Percentiles rank a stretch among this genome's conserved stretches.
Evolutionary conservation across 2,113 vertebrate species (phyloP).

Genomic region (Suncus etruscus): DNA sequence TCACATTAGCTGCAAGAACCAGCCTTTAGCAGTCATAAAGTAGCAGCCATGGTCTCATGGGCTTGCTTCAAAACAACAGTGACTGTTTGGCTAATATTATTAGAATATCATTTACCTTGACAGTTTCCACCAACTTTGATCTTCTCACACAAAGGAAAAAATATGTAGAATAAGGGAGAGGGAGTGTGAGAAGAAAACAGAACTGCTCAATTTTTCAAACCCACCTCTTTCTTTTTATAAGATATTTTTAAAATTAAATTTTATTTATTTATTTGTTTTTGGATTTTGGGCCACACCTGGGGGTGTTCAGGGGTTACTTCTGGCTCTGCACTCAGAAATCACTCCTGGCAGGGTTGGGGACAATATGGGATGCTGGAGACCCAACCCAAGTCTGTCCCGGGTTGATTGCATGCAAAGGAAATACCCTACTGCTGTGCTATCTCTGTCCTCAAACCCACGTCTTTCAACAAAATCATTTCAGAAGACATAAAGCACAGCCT

Average conservation of each 20-base stretch:
- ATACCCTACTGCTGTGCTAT: too few relatives aligned
- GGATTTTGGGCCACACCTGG: too few relatives aligned
- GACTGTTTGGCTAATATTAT: constrained; percentile 79
- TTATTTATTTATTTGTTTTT: too few relatives aligned
- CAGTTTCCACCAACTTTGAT: constrained; percentile 63
- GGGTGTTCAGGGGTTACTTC: too few relatives aligned
- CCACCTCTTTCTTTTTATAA: too few relatives aligned
- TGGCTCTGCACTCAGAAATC: too few relatives aligned
- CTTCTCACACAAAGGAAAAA: background rate
- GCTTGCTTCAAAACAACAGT: constrained; percentile 72
- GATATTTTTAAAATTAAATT: too few relatives aligned
- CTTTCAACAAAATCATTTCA: background rate
- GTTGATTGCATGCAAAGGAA: too few relatives aligned
- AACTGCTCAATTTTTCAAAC: background rate
- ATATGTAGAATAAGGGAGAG: background rate
- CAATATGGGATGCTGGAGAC: too few relatives aligned
- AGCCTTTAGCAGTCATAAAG: constrained; percentile 72
- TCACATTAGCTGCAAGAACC: constrained; percentile 78
- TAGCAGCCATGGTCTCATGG: constrained; percentile 68
- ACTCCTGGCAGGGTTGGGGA: too few relatives aligned
- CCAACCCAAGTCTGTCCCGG: too few relatives aligned
- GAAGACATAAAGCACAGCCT: background rate
- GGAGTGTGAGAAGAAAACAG: background rate
- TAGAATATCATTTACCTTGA: constrained; percentile 73
- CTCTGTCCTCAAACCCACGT: background rate